Conservation (phyloP, 2,888 invertebrate genomes). For the Nymphalis c-album region DNA sequence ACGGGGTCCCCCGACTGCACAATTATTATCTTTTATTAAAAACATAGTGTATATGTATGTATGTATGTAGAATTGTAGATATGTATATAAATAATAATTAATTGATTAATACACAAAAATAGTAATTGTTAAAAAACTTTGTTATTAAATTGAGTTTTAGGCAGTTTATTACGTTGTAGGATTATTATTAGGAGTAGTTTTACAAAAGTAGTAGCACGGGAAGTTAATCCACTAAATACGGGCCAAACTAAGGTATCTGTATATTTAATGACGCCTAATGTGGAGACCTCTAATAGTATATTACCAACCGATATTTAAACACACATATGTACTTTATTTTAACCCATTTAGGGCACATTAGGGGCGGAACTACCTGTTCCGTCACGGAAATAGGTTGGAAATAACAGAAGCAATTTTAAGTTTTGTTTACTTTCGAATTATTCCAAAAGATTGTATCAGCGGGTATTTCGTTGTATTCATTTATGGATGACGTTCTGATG, state of each 20-base stretch:
- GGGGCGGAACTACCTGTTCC: background rate
- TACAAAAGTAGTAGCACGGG: background rate
- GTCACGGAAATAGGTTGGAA: background rate
- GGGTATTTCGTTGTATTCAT: background rate
- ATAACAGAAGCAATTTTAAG: background rate
- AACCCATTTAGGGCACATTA: conserved; percentile 9
- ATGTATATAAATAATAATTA: background rate
- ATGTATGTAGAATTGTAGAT: too few species aligned
- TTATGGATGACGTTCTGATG: background rate
- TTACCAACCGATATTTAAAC: too few species aligned
- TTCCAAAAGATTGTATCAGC: background rate
- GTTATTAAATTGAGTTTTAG: background rate
- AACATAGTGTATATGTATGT: too few species aligned
- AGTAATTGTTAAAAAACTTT: background rate
- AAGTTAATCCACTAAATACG: background rate
- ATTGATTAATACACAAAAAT: background rate
- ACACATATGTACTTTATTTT: background rate
- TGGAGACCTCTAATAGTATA: background rate
- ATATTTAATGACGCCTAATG: conserved; percentile 21
- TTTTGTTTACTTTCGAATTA: background rate
- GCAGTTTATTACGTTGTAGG: background rate
- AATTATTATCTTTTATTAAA: too few species aligned
- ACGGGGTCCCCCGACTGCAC: too few species aligned
- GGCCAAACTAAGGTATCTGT: conserved; percentile 1
- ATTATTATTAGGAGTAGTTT: background rate